Evolutionary conservation across 1,140 invertebrate genomes (phyloP).

Genomic region (Latrodectus geometricus): DNA sequence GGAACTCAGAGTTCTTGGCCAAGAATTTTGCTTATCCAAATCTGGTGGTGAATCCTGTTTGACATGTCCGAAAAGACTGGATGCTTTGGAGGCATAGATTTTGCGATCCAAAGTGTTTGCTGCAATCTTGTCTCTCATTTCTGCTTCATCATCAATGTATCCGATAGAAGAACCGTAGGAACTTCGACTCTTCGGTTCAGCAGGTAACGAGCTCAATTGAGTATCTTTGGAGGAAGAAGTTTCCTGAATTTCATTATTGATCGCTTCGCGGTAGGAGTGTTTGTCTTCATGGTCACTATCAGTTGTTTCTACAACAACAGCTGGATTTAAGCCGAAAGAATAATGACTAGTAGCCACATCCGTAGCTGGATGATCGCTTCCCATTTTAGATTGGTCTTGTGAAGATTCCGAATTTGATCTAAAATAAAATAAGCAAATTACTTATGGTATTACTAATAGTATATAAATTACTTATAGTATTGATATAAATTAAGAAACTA

Average conservation of each 20-base stretch:
- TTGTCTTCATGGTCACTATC: constrained; percentile 42
- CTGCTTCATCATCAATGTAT: constrained; percentile 46
- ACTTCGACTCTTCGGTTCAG: constrained; percentile 33
- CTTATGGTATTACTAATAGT: no score
- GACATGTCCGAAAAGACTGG: constrained; percentile 32
- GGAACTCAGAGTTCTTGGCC: constrained; percentile 48
- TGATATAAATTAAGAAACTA: no score
- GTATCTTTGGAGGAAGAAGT: constrained; percentile 26
- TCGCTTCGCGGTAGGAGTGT: constrained; percentile 8
- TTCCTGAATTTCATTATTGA: constrained; percentile 22
- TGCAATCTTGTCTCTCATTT: constrained; percentile 17
- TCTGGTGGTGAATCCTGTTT: constrained; percentile 51
- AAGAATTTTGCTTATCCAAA: constrained; percentile 49
- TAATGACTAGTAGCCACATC: constrained; percentile 46
- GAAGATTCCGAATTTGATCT: constrained; percentile 54
- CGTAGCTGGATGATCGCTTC: not conserved
- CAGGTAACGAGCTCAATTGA: constrained; percentile 18
- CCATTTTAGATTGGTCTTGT: constrained; percentile 25
- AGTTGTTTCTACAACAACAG: constrained; percentile 30
- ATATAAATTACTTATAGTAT: no score
- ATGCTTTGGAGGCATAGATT: constrained; percentile 29
- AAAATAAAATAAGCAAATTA: not conserved
- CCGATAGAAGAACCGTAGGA: constrained; percentile 48
- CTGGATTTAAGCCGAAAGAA: constrained; percentile 29
- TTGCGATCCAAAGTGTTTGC: constrained; percentile 46